Evolutionary conservation across 2,888 invertebrate genomes (phyloP).

Genomic region (Seira ritae): DNA sequence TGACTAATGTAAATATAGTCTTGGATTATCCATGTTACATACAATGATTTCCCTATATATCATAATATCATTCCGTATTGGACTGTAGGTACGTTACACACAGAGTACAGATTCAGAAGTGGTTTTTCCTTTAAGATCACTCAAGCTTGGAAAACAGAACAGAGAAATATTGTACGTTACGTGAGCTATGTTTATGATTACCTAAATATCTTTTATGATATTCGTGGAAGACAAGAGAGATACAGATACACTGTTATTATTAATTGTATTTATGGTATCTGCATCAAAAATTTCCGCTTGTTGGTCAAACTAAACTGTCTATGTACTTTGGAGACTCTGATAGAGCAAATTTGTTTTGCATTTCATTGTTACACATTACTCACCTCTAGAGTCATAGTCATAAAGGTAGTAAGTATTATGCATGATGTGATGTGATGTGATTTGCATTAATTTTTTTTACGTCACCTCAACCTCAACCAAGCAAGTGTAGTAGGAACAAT

Average conservation of each 20-base stretch:
- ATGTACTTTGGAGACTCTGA: no score
- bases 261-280: no score
- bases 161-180: conserved; percentile 2
- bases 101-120: no score
- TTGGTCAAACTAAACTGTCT: conserved; percentile 42
- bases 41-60: no score
- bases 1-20: conserved; percentile 35
- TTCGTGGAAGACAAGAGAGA: background rate
- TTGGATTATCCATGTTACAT: background rate
- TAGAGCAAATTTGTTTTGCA: background rate
- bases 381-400: background rate
- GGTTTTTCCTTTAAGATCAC: conserved; percentile 45
- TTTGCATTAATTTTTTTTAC: no score
- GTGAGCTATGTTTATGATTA: background rate
- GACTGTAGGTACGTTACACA: no score
- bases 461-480: no score
- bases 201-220: background rate
- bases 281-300: conserved; percentile 57
- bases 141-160: conserved; percentile 52
- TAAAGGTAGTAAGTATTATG: no score
- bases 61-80: no score
- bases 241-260: background rate
- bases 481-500: no score
- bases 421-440: no score
- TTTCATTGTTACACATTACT: conserved; percentile 47